These are phyloP conservation scores for Trypoxylon attenuatum DNA, from an alignment of 2,888 invertebrate genomes.

Conservation along the genomic window DNA sequence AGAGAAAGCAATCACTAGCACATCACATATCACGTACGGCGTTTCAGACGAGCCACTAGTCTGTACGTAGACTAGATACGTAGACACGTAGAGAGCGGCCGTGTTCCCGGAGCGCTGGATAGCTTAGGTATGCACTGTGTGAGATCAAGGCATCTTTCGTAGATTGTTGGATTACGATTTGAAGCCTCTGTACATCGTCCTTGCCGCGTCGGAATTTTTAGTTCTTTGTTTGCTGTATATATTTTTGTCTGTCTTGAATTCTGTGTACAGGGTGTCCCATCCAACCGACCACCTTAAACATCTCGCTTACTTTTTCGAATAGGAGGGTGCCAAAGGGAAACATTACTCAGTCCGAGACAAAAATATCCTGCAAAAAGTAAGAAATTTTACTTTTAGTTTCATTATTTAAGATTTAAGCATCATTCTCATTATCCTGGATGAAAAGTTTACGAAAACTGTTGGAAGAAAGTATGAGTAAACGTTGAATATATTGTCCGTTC, in stretches of 20 bases:
- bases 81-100: constrained; percentile 72
- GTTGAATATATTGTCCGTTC: too few species aligned
- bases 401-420: too few species aligned
- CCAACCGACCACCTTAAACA: too few species aligned
- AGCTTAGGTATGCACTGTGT: constrained; percentile 72
- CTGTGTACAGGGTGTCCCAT: too few species aligned
- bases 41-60: constrained; percentile 71
- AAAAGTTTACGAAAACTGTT: too few species aligned
- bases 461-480: too few species aligned
- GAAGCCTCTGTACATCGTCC: constrained; percentile 30
- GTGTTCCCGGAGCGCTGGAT: constrained; percentile 72
- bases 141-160: constrained; percentile 70
- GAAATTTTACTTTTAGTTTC: too few species aligned
- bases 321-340: too few species aligned
- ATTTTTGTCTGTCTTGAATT: constrained; percentile 5
- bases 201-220: constrained; percentile 47
- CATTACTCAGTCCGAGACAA: too few species aligned
- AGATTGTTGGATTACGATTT: constrained; percentile 54
- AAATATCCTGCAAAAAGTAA: too few species aligned
- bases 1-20: constrained; percentile 52
- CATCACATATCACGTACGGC: constrained; percentile 70
- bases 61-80: constrained; percentile 71
- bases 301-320: too few species aligned
- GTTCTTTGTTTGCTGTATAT: constrained; percentile 35
- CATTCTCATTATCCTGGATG: too few species aligned